Evolutionary conservation across 2,113 vertebrate species (phyloP).

Genomic region (Perca schrenkii): DNA sequence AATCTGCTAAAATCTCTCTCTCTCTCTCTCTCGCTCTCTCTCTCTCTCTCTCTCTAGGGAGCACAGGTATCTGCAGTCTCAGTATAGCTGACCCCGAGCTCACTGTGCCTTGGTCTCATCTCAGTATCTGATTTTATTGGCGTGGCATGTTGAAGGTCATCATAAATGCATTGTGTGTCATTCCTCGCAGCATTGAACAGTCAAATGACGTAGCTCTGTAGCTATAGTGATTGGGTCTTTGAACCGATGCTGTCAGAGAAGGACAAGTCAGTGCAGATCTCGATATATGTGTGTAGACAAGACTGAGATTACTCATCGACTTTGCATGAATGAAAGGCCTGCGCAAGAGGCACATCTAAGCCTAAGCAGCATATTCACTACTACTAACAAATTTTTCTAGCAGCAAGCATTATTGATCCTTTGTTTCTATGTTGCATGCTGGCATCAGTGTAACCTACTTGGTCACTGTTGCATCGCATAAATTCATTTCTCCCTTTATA

Average conservation of each 20-base stretch:
- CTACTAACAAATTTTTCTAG: conserved; percentile 4
- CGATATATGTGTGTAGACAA: background rate
- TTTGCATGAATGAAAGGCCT: conserved; percentile 6
- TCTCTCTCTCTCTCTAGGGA: conserved; percentile 53
- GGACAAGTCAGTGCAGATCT: conserved; percentile 17
- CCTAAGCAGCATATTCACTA: background rate
- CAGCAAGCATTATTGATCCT: conserved; percentile 48
- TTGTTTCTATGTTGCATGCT: conserved; percentile 51
- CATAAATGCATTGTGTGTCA: conserved; percentile 14
- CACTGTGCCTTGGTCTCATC: conserved; percentile 22
- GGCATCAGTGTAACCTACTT: conserved; percentile 33
- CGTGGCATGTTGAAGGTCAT: conserved; percentile 54
- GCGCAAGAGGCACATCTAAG: background rate
- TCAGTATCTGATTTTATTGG: conserved; percentile 44
- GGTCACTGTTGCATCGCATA: background rate
- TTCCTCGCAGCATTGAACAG: background rate
- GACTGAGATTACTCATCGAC: background rate
- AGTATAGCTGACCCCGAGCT: conserved; percentile 41
- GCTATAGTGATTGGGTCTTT: background rate
- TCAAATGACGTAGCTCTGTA: background rate
- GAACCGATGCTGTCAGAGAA: background rate
- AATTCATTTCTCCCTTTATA: background rate
- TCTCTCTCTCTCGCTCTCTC: conserved; percentile 5
- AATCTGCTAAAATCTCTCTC: conserved; percentile 65
- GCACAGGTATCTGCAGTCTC: conserved; percentile 76